A percentile compares a stretch with the other conserved stretches of the same genome.
phyloP scores from a whole-genome alignment of 2,888 invertebrate species.

The Drosophila maculinotata region DNA sequence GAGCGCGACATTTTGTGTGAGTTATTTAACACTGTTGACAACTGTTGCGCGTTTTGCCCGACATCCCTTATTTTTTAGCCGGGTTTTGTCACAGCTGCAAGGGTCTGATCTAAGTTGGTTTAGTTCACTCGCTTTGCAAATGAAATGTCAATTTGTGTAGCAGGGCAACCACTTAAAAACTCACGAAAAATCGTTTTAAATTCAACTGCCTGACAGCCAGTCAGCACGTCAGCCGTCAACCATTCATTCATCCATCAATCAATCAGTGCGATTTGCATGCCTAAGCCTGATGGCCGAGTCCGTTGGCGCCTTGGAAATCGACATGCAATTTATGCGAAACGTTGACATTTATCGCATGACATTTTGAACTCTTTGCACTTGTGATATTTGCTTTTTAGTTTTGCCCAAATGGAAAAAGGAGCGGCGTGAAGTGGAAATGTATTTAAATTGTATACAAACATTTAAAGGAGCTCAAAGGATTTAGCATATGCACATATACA shows the following conservation, averaged over 20 bases:
- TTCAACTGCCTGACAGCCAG: conserved; percentile 32
- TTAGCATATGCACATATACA: conserved; percentile 41
- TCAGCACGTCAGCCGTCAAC: conserved; percentile 24
- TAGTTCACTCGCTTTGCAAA: conserved; percentile 23
- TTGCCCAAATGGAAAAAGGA: conserved; percentile 20
- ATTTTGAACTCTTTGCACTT: conserved; percentile 35
- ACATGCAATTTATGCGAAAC: conserved; percentile 76
- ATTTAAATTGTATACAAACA: conserved; percentile 66
- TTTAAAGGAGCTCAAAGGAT: conserved; percentile 61
- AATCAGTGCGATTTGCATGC: conserved; percentile 43
- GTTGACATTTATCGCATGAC: conserved; percentile 74
- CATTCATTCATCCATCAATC: conserved; percentile 61
- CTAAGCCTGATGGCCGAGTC: conserved; percentile 31
- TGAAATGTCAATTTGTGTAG: conserved; percentile 53
- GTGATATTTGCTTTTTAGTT: conserved; percentile 53
- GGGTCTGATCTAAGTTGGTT: conserved; percentile 3
- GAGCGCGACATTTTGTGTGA: conserved; percentile 30
- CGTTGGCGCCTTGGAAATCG: conserved; percentile 40
- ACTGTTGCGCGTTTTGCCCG: conserved; percentile 44
- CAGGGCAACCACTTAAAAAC: conserved; percentile 38
- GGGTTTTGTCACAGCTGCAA: conserved; percentile 13
- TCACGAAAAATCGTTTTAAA: conserved; percentile 32
- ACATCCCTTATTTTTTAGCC: neutral
- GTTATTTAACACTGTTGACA: conserved; percentile 43
- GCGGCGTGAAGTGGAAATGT: conserved; percentile 39